Conservation (phyloP, 2,888 invertebrate species). For the Anodontia alba region DNA sequence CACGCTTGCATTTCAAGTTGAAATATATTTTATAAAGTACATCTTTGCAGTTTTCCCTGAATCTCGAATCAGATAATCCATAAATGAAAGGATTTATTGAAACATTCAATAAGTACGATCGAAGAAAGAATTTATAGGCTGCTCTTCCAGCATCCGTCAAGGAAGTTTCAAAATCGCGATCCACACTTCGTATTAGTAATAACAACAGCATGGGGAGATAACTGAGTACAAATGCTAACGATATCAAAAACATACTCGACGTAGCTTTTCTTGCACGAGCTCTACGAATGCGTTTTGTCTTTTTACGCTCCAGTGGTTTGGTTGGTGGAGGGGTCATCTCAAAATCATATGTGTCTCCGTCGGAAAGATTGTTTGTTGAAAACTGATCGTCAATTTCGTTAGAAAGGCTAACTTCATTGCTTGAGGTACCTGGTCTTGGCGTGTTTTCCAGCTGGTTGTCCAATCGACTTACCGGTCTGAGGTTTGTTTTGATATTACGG, state of each 20-base stretch:
- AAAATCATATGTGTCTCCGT: conserved; percentile 29
- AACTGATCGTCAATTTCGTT: conserved; percentile 26
- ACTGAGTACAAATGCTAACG: conserved; percentile 60
- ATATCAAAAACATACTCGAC: conserved; percentile 63
- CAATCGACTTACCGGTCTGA: neutral
- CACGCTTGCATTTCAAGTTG: neutral
- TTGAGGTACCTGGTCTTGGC: neutral
- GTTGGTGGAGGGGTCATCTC: conserved; percentile 11
- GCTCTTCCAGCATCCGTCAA: conserved; percentile 44
- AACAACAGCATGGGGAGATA: conserved; percentile 58
- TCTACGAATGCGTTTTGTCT: conserved; percentile 13
- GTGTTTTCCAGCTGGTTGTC: neutral
- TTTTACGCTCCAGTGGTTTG: conserved; percentile 11
- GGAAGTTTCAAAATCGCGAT: conserved; percentile 44
- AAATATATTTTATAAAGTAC: neutral
- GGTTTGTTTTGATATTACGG: neutral
- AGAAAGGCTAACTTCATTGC: conserved; percentile 6
- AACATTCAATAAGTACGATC: conserved; percentile 66
- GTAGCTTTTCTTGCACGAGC: conserved; percentile 52
- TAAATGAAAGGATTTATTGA: conserved; percentile 72
- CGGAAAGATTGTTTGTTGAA: conserved; percentile 26
- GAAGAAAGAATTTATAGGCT: conserved; percentile 60
- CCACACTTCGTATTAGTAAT: conserved; percentile 40
- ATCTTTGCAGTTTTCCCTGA: conserved; percentile 46
- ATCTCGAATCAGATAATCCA: conserved; percentile 63